phyloP scores from a whole-genome alignment of 2,888 invertebrate genomes.

The Rhaphigaster nebulosa region DNA sequence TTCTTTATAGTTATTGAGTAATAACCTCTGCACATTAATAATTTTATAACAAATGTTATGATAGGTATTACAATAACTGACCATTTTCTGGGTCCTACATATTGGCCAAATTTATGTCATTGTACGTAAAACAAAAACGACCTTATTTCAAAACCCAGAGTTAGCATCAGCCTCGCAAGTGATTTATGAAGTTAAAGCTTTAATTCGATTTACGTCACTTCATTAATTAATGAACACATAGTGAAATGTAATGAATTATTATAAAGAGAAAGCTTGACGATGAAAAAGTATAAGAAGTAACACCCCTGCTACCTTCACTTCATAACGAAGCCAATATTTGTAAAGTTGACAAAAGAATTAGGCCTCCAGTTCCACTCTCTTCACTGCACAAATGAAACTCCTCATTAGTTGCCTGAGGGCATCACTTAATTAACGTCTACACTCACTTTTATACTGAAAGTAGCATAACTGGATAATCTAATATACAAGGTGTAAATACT shows the following conservation, averaged over 20 bases:
- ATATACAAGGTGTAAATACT: background rate
- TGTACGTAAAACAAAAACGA: background rate
- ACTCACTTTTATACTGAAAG: background rate
- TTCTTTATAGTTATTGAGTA: too few relatives aligned
- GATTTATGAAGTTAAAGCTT: background rate
- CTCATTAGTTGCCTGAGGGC: background rate
- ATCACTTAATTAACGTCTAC: background rate
- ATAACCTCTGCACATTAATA: too few relatives aligned
- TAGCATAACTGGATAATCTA: background rate
- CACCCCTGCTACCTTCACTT: background rate
- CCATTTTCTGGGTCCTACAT: too few relatives aligned
- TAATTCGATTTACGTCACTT: background rate
- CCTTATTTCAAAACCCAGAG: background rate
- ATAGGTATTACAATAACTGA: too few relatives aligned
- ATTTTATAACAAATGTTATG: too few relatives aligned
- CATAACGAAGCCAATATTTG: slow-evolving; percentile 14
- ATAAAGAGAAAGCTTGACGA: background rate
- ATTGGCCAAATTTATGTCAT: too few relatives aligned
- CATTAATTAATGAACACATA: background rate
- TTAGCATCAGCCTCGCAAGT: background rate
- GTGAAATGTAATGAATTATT: background rate
- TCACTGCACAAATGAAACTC: background rate
- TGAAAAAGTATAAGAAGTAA: background rate
- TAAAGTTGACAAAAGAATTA: background rate
- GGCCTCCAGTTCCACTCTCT: background rate